These are phyloP conservation scores for Patagioenas fasciata DNA, from an alignment of 2,113 vertebrate genomes.

Conservation along the genomic window DNA sequence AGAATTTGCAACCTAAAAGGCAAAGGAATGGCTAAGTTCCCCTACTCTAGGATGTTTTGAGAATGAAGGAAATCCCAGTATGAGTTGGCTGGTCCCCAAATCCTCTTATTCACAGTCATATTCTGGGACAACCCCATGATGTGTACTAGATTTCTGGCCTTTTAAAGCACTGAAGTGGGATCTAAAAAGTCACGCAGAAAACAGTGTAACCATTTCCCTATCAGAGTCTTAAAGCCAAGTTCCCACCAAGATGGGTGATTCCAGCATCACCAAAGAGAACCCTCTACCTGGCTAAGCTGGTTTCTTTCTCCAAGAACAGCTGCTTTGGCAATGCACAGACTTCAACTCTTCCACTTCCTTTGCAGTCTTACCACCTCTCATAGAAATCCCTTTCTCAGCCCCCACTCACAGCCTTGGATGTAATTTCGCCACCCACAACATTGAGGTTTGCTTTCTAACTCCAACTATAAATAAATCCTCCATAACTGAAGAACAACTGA, in stretches of 20 bases:
- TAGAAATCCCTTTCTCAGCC: background rate
- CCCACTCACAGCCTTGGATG: background rate
- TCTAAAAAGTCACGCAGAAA: background rate
- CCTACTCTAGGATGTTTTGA: background rate
- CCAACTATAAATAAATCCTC: background rate
- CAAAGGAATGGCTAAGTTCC: background rate
- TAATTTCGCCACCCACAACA: background rate
- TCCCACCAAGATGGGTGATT: background rate
- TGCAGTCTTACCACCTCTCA: background rate
- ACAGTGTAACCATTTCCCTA: background rate
- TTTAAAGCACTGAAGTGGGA: background rate
- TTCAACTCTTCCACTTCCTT: background rate
- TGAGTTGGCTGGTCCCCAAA: background rate
- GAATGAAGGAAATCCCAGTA: background rate
- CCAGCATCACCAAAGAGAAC: background rate
- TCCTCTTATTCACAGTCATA: background rate
- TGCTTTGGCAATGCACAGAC: rapidly evolving
- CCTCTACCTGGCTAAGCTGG: background rate
- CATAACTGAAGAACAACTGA: background rate
- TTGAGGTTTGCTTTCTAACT: background rate
- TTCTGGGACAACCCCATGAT: background rate
- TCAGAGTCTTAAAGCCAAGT: background rate
- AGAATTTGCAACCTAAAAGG: background rate
- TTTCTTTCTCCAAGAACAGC: background rate
- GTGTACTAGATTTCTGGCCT: background rate